phyloP scores from a whole-genome alignment of 2,888 invertebrate genomes.

The Erebia aethiops region DNA sequence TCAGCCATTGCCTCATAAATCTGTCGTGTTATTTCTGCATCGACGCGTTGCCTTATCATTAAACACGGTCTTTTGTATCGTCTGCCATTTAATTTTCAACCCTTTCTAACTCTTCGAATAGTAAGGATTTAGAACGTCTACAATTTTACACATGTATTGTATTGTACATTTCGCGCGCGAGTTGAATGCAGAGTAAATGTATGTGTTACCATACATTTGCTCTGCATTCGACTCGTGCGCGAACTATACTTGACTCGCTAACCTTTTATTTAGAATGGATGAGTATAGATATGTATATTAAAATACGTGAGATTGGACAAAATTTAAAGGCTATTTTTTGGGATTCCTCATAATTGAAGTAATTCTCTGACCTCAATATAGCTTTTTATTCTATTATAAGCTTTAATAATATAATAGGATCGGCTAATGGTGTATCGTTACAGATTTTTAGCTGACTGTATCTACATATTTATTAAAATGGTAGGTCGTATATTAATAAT shows the following conservation, averaged over 20 bases:
- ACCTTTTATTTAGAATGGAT: too few relatives aligned
- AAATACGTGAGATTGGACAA: background rate
- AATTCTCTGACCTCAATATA: too few relatives aligned
- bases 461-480: too few relatives aligned
- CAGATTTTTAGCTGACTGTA: too few relatives aligned
- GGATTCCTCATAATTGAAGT: background rate
- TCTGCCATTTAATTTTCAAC: background rate
- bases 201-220: too few relatives aligned
- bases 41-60: background rate
- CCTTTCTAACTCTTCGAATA: background rate
- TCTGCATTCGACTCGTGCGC: too few relatives aligned
- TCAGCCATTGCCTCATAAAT: background rate
- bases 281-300: too few relatives aligned
- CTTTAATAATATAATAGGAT: background rate
- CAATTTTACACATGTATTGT: too few relatives aligned
- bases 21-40: background rate
- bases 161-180: too few relatives aligned
- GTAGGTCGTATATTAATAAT: too few relatives aligned
- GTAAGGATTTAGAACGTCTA: background rate
- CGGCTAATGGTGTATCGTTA: background rate
- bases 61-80: constrained; percentile 5
- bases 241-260: too few relatives aligned
- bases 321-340: background rate
- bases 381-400: background rate
- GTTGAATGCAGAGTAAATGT: too few relatives aligned